Base-by-base conservation (phyloP, 1,140 invertebrate genomes). In the Kradibia gibbosae region DNA sequence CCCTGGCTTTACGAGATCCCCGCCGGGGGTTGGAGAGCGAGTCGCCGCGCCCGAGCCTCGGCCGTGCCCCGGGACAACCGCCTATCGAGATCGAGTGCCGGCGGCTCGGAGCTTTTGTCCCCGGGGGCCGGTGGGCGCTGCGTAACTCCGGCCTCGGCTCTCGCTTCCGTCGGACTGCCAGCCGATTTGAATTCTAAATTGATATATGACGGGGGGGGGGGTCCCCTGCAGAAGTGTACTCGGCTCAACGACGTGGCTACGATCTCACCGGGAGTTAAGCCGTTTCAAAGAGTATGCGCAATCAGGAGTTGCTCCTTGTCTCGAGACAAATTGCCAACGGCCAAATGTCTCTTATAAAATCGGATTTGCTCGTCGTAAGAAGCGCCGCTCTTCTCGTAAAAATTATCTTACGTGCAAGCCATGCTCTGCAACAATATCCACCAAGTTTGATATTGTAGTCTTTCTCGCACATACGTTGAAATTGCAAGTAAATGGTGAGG, bases 181-280 rank as follows among this genome's bases (percentile, higher is more conserved):
- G 60, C 8, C 10, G 73, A 60, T 76, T 62, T 76, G 73, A 55
- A 55, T 76, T 60, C 48, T 74, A 74, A 73, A 74, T 74, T 74
- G 48, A 74, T 74, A 74, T 55, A 55, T 20, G 72, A 74, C 72
- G 72, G 5, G 22, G 5, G 28, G 39, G 8, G 17, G 31, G 22
- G 55, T 1, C 2, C 13, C 8, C 3, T 31, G n/a, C 34, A 15
- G 17, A 53, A 53, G 22, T 22, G 22, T 22, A 22, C 5, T 53
- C 50, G 3, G 10, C 5, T 17, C 3, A 53, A 4, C 13, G 15
- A 17, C 50, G 22, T 22, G 50, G 20, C 3, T 20, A 11, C 3
- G 10, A 11, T 11, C 13, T 3, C 13, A 39, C 62, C 7, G 4
- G 20, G 36, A n/a, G 34, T 67, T 39, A 17, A 39, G 36, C 62